Evolutionary conservation across 2,888 invertebrate species (phyloP), one percentile per base, ranked within the genome.

Genomic region (Galerucella calmariensis): DNA sequence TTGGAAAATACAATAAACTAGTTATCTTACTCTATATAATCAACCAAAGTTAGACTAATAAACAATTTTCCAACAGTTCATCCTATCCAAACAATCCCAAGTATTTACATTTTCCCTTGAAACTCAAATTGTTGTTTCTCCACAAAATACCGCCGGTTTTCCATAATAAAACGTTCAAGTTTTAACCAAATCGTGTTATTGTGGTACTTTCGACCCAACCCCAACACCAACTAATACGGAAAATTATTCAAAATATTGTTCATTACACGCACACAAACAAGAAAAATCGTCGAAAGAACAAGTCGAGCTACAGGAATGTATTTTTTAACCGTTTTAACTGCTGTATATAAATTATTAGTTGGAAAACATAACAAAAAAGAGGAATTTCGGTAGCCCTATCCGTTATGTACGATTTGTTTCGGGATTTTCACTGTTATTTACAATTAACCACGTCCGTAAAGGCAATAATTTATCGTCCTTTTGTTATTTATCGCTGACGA

Each of bases 401-500:
- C 68, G 68, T 69, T 69, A 62, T 35, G 51, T 62, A 27, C 69
- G 51, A 61, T 61, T 69, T 63, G 51, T 62, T 69, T 41, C 51
- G 51, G 62, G 35, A 69, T 69, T 69, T 62, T 69, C 41, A 16
- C 62, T 44, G 63, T 59, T 48, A 63, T 51, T 48, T 62, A 53
- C 69, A 46, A 44, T 69, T 69, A 24, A 48, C 27, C 51, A 48
- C 35, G 62, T 51, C 62, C 62, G 61, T 10, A 44, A 41, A 41
- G 35, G 24, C 48, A 35, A 53, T 69, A 69, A 69, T 69, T 69
- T 62, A 69, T 62, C 16, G 20, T 46, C 35, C 35, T 41, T 62
- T 62, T 69, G 69, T 69, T 69, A 69, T 69, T 69, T 69, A 69
- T 51, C n/a, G 69, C 61, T 69, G 69, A 69, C 69, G 69, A 69